A percentile compares a stretch with the other conserved stretches of the same genome.
Evolutionary conservation across 2,888 invertebrate genomes (phyloP).

Genomic region (Athalia circularis): DNA sequence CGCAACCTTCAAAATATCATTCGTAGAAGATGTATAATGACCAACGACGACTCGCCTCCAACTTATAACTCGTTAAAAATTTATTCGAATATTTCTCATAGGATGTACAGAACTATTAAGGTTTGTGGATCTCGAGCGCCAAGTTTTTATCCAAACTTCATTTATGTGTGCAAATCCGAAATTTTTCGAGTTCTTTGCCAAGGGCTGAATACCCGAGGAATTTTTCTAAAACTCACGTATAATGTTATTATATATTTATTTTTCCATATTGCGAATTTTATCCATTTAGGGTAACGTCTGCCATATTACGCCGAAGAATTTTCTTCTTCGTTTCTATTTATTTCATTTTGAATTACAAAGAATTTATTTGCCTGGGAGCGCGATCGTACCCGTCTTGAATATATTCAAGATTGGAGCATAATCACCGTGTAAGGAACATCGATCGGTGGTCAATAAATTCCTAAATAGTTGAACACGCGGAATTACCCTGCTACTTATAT

Average conservation of each 20-base stretch:
- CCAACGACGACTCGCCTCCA: not conserved
- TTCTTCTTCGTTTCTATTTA: not conserved
- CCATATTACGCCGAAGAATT: no score
- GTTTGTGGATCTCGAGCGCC: no score
- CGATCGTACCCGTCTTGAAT: not conserved
- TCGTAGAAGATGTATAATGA: slow-evolving; percentile 8
- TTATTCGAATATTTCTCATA: not conserved
- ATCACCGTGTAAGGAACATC: slow-evolving; percentile 39
- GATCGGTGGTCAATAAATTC: slow-evolving; percentile 37
- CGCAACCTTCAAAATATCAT: slow-evolving; percentile 23
- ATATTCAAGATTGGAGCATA: not conserved
- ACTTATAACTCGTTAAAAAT: not conserved
- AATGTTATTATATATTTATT: no score
- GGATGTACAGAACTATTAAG: no score
- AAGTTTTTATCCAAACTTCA: no score
- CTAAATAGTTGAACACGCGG: slow-evolving; percentile 10
- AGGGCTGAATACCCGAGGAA: no score
- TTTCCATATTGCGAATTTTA: no score
- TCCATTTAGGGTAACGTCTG: no score
- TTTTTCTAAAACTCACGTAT: no score
- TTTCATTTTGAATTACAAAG: not conserved
- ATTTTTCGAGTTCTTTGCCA: no score
- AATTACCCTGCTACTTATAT: not conserved
- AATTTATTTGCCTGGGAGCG: slow-evolving; percentile 27
- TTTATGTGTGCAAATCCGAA: no score